These are phyloP conservation scores for Pseudorasbora parva DNA, from an alignment of 2,113 vertebrate genomes.

Conservation along the genomic window DNA sequence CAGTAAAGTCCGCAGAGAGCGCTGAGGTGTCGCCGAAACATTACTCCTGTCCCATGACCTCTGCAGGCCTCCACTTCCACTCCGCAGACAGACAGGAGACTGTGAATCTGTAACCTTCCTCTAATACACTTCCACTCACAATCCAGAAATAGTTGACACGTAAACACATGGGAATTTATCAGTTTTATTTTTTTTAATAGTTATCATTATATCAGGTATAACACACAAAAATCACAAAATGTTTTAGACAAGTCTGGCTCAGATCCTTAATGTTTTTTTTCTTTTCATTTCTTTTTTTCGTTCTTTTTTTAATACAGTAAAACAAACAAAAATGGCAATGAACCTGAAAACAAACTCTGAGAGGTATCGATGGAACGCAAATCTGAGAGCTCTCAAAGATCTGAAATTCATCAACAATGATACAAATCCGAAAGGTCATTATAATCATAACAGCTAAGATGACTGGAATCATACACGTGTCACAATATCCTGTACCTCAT, in stretches of 20 bases:
- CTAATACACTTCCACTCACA: neutral
- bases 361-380: slow-evolving; percentile 29
- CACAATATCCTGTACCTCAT: slow-evolving; percentile 66
- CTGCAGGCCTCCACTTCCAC: neutral
- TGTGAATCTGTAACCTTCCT: slow-evolving; percentile 10
- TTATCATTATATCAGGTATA: slow-evolving; percentile 70
- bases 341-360: slow-evolving; percentile 43
- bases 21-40: slow-evolving; percentile 61
- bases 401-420: slow-evolving; percentile 23
- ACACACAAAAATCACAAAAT: slow-evolving; percentile 81
- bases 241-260: slow-evolving; percentile 83
- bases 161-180: slow-evolving; percentile 71
- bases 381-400: slow-evolving; percentile 23
- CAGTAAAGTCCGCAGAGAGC: slow-evolving; percentile 60
- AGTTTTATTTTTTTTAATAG: slow-evolving; percentile 76
- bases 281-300: slow-evolving; percentile 44
- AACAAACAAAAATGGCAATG: slow-evolving; percentile 65
- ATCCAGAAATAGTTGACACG: slow-evolving; percentile 21
- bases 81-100: neutral
- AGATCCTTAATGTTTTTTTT: slow-evolving; percentile 62
- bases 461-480: slow-evolving; percentile 65
- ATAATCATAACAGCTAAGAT: slow-evolving; percentile 46
- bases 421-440: slow-evolving; percentile 16
- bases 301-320: slow-evolving; percentile 70
- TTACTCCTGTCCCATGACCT: slow-evolving; percentile 53